A percentile compares a stretch with the other conserved stretches of the same genome.
phyloP scores from a whole-genome alignment of 2,113 vertebrate species.

The Paramormyrops kingsleyae region DNA sequence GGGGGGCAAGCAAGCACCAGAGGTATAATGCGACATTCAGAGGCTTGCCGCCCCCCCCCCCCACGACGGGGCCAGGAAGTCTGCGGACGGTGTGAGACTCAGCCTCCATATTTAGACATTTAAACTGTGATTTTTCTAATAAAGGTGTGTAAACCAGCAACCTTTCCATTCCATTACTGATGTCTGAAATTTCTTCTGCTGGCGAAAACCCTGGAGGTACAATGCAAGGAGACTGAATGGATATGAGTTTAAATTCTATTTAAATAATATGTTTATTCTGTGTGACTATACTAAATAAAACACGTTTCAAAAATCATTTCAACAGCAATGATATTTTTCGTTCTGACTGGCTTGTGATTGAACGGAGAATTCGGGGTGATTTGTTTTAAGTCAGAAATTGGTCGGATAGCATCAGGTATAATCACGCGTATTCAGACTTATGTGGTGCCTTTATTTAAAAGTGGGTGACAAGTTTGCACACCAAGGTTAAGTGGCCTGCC shows the following conservation, averaged over 20 bases:
- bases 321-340: neutral
- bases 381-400: neutral
- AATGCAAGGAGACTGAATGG: neutral
- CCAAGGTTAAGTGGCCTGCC: slow-evolving; percentile 68
- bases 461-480: slow-evolving; percentile 50
- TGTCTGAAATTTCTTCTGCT: slow-evolving; percentile 10
- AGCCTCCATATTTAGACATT: slow-evolving; percentile 33
- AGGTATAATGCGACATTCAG: slow-evolving; percentile 87
- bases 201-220: neutral
- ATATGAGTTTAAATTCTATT: neutral
- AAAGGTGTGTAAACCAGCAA: slow-evolving; percentile 29
- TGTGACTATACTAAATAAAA: slow-evolving; percentile 31
- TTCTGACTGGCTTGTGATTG: slow-evolving; percentile 6
- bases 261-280: neutral
- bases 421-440: slow-evolving; percentile 22
- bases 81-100: slow-evolving; percentile 35
- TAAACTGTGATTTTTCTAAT: slow-evolving; percentile 26
- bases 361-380: neutral
- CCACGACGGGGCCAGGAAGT: slow-evolving; percentile 75
- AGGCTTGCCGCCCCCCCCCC: slow-evolving; percentile 58
- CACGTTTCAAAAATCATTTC: slow-evolving; percentile 32
- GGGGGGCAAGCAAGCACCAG: slow-evolving; percentile 67
- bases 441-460: slow-evolving; percentile 58
- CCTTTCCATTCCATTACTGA: slow-evolving; percentile 36
- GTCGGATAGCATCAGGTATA: slow-evolving; percentile 33